Percentiles rank a stretch among this genome's conserved stretches.
Evolutionary conservation across 2,797 vertebrate genomes (phyloP).

Genomic region (Crenuchus spilurus): DNA sequence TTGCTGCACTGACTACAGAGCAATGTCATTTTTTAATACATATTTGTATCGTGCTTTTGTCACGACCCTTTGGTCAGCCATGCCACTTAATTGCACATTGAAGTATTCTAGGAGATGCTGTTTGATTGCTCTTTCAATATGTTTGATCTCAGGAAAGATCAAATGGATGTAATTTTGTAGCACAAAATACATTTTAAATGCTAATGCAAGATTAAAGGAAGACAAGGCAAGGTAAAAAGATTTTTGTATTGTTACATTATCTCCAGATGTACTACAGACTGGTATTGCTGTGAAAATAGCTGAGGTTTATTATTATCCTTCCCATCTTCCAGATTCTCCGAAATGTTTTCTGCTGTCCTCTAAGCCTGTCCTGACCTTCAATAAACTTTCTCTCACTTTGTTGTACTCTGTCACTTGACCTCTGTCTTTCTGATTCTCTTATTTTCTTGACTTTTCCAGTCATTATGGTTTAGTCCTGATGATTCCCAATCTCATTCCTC

Average conservation of each 20-base stretch:
- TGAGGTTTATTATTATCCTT: background rate
- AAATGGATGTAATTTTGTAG: conserved; percentile 38
- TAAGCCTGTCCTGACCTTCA: conserved; percentile 43
- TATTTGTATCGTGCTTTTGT: conserved; percentile 56
- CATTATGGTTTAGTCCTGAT: conserved; percentile 8
- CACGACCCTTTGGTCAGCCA: conserved; percentile 51
- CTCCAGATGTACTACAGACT: conserved; percentile 34
- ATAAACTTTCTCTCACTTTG: conserved; percentile 56
- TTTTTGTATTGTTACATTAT: conserved; percentile 17
- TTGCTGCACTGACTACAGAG: conserved; percentile 42
- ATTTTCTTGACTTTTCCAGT: conserved; percentile 1
- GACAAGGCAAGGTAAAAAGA: conserved; percentile 3
- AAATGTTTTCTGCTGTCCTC: conserved; percentile 41
- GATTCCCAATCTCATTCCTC: too few relatives aligned
- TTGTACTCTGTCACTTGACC: conserved; percentile 35
- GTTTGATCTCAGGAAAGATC: conserved; percentile 59
- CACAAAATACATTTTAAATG: conserved; percentile 20
- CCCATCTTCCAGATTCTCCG: conserved; percentile 33
- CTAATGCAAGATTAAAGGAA: conserved; percentile 27
- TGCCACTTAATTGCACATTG: conserved; percentile 26
- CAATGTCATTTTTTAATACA: conserved; percentile 65
- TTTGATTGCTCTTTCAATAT: conserved; percentile 31
- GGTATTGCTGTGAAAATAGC: conserved; percentile 33
- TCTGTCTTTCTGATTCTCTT: conserved; percentile 41
- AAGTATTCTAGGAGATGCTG: conserved; percentile 25